A percentile compares a stretch with the other conserved stretches of the same genome.
phyloP scores from a whole-genome alignment of 1,140 invertebrate species.

The Drosophila sturtevanti region DNA sequence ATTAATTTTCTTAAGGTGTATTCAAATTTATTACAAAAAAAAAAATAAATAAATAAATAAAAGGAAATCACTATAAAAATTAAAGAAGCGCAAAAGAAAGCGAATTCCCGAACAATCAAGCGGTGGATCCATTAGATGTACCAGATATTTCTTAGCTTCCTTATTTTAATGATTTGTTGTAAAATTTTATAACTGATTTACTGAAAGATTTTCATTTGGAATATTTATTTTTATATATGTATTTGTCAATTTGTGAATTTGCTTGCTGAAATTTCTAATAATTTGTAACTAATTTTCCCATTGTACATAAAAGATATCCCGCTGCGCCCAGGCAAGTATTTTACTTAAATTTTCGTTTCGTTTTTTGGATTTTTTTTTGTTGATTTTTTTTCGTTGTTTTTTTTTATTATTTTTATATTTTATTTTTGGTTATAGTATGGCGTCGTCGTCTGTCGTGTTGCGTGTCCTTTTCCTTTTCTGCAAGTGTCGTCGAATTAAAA shows the following conservation, averaged over 20 bases:
- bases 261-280: background rate
- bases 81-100: no score
- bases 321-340: conserved; percentile 42
- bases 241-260: background rate
- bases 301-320: conserved; percentile 14
- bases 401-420: conserved; percentile 17
- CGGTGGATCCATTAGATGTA: no score
- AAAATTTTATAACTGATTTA: background rate
- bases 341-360: conserved; percentile 61
- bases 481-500: conserved; percentile 80
- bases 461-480: conserved; percentile 53
- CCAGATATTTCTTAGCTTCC: no score
- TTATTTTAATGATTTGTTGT: background rate
- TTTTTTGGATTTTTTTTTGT: conserved; percentile 18
- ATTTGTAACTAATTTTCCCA: conserved; percentile 13
- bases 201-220: background rate
- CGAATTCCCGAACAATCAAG: no score
- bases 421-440: conserved; percentile 27
- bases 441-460: conserved; percentile 66
- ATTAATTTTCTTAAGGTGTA: conserved; percentile 7
- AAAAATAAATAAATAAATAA: no score
- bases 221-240: background rate
- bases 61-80: no score
- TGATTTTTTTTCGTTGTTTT: background rate
- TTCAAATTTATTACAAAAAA: background rate